Evolutionary conservation across 1,140 invertebrate species (phyloP), one percentile per base, ranked within the genome.

Genomic region (Tetramorium parvispinum): DNA sequence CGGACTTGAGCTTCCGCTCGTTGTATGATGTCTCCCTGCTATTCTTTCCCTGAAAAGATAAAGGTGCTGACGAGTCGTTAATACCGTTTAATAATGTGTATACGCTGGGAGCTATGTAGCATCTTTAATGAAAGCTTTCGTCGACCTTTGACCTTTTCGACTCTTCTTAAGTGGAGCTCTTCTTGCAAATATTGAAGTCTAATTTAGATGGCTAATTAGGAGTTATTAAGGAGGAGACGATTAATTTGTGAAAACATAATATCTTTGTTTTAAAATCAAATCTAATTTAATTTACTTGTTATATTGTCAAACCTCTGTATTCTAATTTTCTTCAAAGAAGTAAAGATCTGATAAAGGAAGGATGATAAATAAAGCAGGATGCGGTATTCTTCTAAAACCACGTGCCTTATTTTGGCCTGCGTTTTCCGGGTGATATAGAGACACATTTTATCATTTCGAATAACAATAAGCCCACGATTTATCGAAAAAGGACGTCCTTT

Each of bases 401-500:
- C 57, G 18, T 4, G 24, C 4, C 18, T 65, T 24, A 78, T 78
- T 63, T 78, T 43, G 57, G 18, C 3, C 13, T 5, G 24, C 21
- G 53, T 57, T 57, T 43, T 75, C 71, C n/a, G 24, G 40, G 32
- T 32, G 57, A 65, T 65, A 78, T 49, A 65, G 63, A 49, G 40
- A 78, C 43, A n/a, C 37, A 8, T 11, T 27, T 79, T 79, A 79
- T 79, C 77, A 40, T 51, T 24, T 66, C n/a, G n/a, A 79, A 79
- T 13, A 37, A 53, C 6, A 51, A 79, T 66, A 66, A 24, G n/a
- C 46, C 5, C 27, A 27, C n/a, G 77, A 40, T 78, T 78, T 78
- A 65, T 78, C 59, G 27, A 65, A 65, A 11, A 78, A 37, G 43
- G 76, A 51, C 27, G 5, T 66, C n/a, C 59, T 66, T 65, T n/a